These are phyloP conservation scores for Epinephelus fuscoguttatus DNA, from an alignment of 2,113 vertebrate species.

Conservation along the genomic window DNA sequence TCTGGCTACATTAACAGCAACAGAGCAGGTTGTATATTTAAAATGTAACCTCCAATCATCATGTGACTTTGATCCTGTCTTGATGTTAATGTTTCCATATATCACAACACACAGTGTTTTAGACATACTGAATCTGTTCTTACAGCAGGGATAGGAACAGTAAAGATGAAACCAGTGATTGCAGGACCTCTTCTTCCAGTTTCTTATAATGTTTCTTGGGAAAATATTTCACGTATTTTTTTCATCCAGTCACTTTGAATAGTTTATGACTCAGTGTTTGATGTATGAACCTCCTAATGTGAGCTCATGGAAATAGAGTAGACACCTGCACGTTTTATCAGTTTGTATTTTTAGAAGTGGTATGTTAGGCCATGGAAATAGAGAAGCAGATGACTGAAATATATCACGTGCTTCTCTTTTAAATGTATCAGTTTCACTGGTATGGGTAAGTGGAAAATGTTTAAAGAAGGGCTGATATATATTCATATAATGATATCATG, in stretches of 20 bases:
- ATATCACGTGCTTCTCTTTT: neutral
- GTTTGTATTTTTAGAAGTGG: constrained; percentile 6
- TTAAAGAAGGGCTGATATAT: neutral
- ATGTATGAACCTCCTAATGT: constrained; percentile 3
- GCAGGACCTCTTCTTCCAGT: neutral
- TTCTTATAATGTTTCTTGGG: neutral
- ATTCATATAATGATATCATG: too few species aligned
- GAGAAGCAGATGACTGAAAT: neutral
- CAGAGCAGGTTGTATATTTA: neutral
- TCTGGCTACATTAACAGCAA: neutral
- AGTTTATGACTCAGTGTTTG: neutral
- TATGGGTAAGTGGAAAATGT: neutral
- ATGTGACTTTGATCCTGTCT: neutral
- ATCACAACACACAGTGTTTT: neutral
- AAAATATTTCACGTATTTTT: neutral
- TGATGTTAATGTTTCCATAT: neutral
- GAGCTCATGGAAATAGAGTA: neutral
- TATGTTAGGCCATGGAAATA: neutral
- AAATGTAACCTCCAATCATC: neutral
- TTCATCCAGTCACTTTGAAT: constrained; percentile 7
- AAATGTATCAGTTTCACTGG: neutral
- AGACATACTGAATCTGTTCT: neutral
- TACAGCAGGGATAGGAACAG: neutral
- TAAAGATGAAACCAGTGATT: neutral
- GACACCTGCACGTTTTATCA: neutral